Evolutionary conservation across 2,797 vertebrate species (phyloP), one percentile per base, ranked within the genome.

Genomic region (Acanthornis magna): DNA sequence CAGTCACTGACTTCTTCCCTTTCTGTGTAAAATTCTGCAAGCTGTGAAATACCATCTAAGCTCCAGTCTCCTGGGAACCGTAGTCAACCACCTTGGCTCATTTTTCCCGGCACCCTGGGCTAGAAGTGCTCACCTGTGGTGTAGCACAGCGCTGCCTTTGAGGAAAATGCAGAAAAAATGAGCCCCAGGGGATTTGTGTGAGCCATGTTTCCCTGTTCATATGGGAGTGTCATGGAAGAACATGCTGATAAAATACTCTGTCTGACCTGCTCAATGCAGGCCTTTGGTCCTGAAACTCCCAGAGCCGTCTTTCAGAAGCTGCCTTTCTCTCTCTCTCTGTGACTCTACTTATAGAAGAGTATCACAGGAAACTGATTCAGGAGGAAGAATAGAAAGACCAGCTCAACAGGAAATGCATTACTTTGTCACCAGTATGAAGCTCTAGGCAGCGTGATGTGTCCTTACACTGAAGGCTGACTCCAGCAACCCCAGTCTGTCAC

Each of bases 171-270:
- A 81, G 34, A 23, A 21, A 57, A 77, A 82, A 45, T 22, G 16
- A 65, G 4, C 25, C 16, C 10, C 9, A 30, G 6, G 17, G 4
- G 2, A 40, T 29, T 54, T 1, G 0, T 51, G 11, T 73, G 27
- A 76, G 7, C 7, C 8, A 45, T 2, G 7, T 51, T 85, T 76
- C 25, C 26, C 17, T 29, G 3, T 88, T 71, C 15, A 4, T 36
- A 16, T 18, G 10, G 10, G 11, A 61, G 12, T n/a, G 7, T 10
- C 40, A 8, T 74, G 50, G 57, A 43, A 77, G 27, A 47, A 16
- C 6, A 57, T 30, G 10, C 2, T 48, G 15, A 40, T 50, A 34
- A 19, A 81, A 25, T 26, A 51, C 5, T 20, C 29, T 57, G 4
- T 21, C 29, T 93, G 26, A 70, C 27, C 13, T 68, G 4, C 42